Evolutionary conservation across 2,797 vertebrate species (phyloP).

Genomic region (Acomys russatus): DNA sequence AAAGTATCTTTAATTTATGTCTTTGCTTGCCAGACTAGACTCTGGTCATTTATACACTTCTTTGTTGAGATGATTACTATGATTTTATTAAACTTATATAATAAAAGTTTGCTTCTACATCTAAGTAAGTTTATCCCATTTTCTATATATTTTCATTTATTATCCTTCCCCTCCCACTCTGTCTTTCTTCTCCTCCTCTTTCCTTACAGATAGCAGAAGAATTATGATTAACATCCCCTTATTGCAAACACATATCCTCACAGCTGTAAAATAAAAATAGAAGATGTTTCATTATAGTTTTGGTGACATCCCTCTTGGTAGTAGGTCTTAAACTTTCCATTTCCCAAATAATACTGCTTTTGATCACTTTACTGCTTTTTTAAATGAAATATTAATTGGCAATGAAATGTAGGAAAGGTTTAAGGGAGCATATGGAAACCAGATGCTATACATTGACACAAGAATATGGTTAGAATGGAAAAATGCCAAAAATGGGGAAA

Average conservation of each 20-base stretch:
- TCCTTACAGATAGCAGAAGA: slow-evolving; percentile 58
- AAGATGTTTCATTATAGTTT: slow-evolving; percentile 70
- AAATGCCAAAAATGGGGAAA: slow-evolving; percentile 11
- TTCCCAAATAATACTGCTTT: slow-evolving; percentile 69
- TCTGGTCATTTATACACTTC: slow-evolving; percentile 8
- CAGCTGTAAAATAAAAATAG: slow-evolving; percentile 68
- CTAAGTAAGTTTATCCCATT: slow-evolving; percentile 67
- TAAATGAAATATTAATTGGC: slow-evolving; percentile 71
- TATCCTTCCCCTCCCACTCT: neutral
- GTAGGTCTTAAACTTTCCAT: slow-evolving; percentile 62
- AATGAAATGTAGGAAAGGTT: slow-evolving; percentile 68
- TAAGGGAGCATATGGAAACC: slow-evolving; percentile 64
- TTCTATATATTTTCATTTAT: neutral
- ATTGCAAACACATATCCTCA: slow-evolving; percentile 59
- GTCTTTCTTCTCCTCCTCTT: neutral
- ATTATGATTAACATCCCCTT: slow-evolving; percentile 59
- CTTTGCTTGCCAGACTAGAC: neutral
- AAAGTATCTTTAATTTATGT: neutral
- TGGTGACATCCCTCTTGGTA: slow-evolving; percentile 62
- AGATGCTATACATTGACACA: slow-evolving; percentile 51
- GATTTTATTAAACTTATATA: slow-evolving; percentile 46
- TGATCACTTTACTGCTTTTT: slow-evolving; percentile 67
- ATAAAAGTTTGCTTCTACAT: slow-evolving; percentile 52
- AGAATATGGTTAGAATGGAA: slow-evolving; percentile 55
- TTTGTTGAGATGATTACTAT: slow-evolving; percentile 1